Evolutionary conservation across 2,797 vertebrate species (phyloP).

Genomic region (Poecilia wingei): DNA sequence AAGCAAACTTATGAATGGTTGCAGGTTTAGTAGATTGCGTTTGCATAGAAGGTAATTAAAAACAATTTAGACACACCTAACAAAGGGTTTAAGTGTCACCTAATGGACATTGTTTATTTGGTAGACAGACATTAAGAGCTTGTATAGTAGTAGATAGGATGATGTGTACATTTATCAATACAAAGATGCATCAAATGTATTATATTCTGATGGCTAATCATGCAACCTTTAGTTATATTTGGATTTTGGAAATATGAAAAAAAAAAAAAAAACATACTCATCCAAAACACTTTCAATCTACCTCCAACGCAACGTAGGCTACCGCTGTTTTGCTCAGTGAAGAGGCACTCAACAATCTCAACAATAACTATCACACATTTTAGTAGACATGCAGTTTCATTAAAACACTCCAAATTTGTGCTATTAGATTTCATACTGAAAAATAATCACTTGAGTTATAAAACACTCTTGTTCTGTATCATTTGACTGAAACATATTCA

Average conservation of each 20-base stretch:
- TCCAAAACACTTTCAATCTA: constrained; percentile 25
- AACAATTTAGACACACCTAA: background rate
- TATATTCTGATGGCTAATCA: constrained; percentile 1
- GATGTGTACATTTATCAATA: constrained; percentile 7
- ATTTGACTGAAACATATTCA: constrained; percentile 9
- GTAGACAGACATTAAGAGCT: background rate
- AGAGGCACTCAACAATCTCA: constrained; percentile 30
- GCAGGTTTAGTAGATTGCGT: background rate
- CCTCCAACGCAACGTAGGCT: constrained; percentile 17
- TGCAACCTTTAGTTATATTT: constrained; percentile 18
- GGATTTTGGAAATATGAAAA: constrained; percentile 17
- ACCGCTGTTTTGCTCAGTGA: constrained; percentile 15
- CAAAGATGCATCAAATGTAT: background rate
- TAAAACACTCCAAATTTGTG: constrained; percentile 7
- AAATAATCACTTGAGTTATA: constrained; percentile 8
- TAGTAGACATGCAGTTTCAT: constrained; percentile 15
- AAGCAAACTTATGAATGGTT: background rate
- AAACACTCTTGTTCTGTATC: constrained; percentile 1
- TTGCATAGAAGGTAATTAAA: background rate
- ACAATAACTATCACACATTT: constrained; percentile 17
- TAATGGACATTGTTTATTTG: background rate
- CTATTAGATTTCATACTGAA: constrained; percentile 4
- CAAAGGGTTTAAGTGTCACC: background rate
- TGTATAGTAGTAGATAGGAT: background rate
- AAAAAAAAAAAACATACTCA: constrained; percentile 7